Evolutionary conservation across 1,140 invertebrate species (phyloP), one percentile per base, ranked within the genome.

Genomic region (Manduca sexta): DNA sequence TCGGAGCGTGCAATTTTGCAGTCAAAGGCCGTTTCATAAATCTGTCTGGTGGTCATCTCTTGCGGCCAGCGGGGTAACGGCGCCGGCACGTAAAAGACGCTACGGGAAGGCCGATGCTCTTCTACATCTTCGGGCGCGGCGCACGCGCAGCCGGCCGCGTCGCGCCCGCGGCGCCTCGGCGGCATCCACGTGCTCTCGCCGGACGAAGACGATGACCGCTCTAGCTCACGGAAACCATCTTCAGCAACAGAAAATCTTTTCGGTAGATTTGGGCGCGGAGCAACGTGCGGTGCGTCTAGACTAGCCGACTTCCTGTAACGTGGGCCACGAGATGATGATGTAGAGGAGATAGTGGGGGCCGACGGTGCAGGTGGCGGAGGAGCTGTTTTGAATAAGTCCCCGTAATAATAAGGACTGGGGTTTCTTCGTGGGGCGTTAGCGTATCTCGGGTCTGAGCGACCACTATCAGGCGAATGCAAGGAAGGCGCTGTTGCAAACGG

Each of bases 21-120:
- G 75, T 95, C 94, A 80, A 96, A 96, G 33, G 94, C 94, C 30
- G 94, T 96, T 81, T 96, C 94, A 71, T 95, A 96, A 21, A 95
- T 88, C 74, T 93, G 93, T 60, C 92, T 88, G 55, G 84, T 81
- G 48, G 81, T 80, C 86, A 86, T 87, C 61, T 87, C 84, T 92
- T 90, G 69, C 88, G 82, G 82, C 82, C 82, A 85, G 89, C 60
- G 90, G 88, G 92, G 92, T 92, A 69, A 88, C 85, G 88, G 88
- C 62, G 88, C 84, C 67, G 88, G 88, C 67, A 90, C 87, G 66
- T 89, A 89, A 79, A 89, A 89, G 49, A 89, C 87, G 74, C 88
- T 89, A 45, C 88, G 88, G 72, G 88, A 86, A 56, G 87, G 67
- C 60, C 88, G 88, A 69, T 87, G 88, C 71, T 88, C 78, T 70